Base-by-base conservation (phyloP, 2,797 vertebrate genomes). In the Peromyscus aztecus region DNA sequence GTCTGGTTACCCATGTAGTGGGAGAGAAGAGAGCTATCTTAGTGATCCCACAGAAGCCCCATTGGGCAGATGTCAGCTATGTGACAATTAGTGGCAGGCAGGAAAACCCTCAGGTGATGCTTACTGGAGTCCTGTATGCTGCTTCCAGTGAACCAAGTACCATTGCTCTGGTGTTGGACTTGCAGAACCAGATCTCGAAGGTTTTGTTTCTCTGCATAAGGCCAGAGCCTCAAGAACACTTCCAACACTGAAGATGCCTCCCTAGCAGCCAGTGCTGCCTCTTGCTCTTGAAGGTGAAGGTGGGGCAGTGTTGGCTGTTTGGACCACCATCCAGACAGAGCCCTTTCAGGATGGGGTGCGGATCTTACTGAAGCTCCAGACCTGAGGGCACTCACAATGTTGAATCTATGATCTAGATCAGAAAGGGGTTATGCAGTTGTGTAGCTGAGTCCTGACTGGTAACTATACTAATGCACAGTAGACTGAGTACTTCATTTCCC, bases 141-240 rank as follows among this genome's bases (percentile, higher is more conserved):
- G 6, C 24, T 71, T 61, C 59, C 27, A 34, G 31, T 52, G 29
- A 95, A 8, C 46, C n/a, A 71, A 84, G 57, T 63, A 23, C 69
- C 37, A 16, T 63, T 40, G 71, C 37, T 89, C 83, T 67, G 63
- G 34, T 12, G 4, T 75, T 71, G n/a, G 17, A 52, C 16, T 63
- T 75, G 34, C 19, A 46, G 77, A 94, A 83, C 2, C 0, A 2
- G 11, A 40, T 57, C 89, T 94, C 27, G 31, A 90, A 61, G 63
- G 37, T 71, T 75, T 76, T 93, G 12, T 91, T 95, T 90, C 61
- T 97, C 76, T 65, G 19, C 43, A 8, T n/a, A 8, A 19, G 40
- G 12, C 63, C 43, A 65, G 21, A 55, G 31, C 13, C 80, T 49
- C 43, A n/a, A 55, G 49, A 24, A 40, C 8, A 80, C 61, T 59